phyloP scores from a whole-genome alignment of 2,888 invertebrate species.

The Diabrotica balteata region DNA sequence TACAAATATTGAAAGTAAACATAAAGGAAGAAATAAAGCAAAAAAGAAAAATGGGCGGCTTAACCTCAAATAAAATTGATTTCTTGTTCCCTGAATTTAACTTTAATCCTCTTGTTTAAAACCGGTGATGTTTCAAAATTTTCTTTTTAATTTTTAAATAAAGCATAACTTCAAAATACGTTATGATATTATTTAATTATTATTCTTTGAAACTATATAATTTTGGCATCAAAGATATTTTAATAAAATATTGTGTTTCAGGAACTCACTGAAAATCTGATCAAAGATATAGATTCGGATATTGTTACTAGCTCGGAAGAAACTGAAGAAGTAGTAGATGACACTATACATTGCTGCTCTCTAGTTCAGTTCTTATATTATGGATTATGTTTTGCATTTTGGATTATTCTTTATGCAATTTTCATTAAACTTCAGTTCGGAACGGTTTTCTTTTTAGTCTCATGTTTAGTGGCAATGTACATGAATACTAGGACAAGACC shows the following conservation, averaged over 20 bases:
- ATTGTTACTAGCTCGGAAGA: slow-evolving; percentile 7
- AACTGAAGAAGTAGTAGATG: slow-evolving; percentile 15
- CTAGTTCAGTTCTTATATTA: slow-evolving; percentile 60
- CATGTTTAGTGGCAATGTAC: slow-evolving; percentile 80
- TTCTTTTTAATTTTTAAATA: too few species aligned
- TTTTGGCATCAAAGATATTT: too few species aligned
- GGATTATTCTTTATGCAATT: slow-evolving; percentile 77
- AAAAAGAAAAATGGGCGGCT: too few species aligned
- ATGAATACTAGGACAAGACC: slow-evolving; percentile 81
- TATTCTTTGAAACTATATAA: too few species aligned
- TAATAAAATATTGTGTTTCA: slow-evolving; percentile 3
- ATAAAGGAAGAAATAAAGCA: too few species aligned
- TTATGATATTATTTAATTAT: too few species aligned
- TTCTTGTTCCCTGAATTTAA: too few species aligned
- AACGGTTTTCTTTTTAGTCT: slow-evolving; percentile 84
- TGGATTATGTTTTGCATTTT: slow-evolving; percentile 71
- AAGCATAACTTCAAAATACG: too few species aligned
- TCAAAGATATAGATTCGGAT: slow-evolving; percentile 4
- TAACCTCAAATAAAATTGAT: too few species aligned
- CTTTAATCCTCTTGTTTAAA: too few species aligned
- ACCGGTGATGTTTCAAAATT: too few species aligned
- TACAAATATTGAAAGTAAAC: too few species aligned
- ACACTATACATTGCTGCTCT: slow-evolving; percentile 23
- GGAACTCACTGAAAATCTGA: slow-evolving; percentile 23
- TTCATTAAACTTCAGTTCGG: slow-evolving; percentile 89